These are phyloP conservation scores for Drosophila punjabiensis DNA, from an alignment of 1,140 invertebrate genomes.

Conservation along the genomic window DNA sequence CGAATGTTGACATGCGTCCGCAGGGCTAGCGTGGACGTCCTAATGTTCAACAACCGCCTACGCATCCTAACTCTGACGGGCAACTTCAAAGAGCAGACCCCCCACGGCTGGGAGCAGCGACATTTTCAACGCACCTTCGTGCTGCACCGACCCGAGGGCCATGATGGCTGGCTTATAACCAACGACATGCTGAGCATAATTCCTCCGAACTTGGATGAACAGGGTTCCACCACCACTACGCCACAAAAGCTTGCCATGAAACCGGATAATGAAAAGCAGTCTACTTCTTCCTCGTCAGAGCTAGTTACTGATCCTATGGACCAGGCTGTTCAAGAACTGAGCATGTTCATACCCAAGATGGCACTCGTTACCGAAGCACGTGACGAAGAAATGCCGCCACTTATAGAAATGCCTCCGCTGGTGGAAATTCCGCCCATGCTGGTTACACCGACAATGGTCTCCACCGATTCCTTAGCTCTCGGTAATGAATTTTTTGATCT, in stretches of 20 bases:
- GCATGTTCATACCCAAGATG: conserved; percentile 16
- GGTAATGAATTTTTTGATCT: conserved; percentile 1
- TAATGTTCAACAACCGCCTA: background rate
- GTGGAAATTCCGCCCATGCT: background rate
- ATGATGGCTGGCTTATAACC: conserved; percentile 34
- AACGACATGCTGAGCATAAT: conserved; percentile 44
- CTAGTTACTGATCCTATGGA: background rate
- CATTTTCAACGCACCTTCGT: conserved; percentile 39
- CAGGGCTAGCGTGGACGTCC: conserved; percentile 2
- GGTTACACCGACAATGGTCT: conserved; percentile 13
- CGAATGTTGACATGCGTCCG: background rate
- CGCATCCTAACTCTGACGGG: conserved; percentile 37
- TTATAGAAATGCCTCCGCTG: conserved; percentile 5
- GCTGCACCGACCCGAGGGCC: background rate
- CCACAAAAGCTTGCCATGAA: background rate
- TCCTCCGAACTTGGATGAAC: too few relatives aligned
- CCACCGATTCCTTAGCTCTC: background rate
- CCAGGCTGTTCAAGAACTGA: conserved; percentile 21
- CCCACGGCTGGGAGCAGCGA: background rate
- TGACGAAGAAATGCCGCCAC: conserved; percentile 13
- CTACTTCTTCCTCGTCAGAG: too few relatives aligned
- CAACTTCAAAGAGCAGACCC: background rate
- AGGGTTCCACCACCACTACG: too few relatives aligned
- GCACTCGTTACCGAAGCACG: background rate
- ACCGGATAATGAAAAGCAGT: background rate